Base-by-base conservation (phyloP, 2,888 invertebrate genomes). In the Macrosoma leucophasiata region DNA sequence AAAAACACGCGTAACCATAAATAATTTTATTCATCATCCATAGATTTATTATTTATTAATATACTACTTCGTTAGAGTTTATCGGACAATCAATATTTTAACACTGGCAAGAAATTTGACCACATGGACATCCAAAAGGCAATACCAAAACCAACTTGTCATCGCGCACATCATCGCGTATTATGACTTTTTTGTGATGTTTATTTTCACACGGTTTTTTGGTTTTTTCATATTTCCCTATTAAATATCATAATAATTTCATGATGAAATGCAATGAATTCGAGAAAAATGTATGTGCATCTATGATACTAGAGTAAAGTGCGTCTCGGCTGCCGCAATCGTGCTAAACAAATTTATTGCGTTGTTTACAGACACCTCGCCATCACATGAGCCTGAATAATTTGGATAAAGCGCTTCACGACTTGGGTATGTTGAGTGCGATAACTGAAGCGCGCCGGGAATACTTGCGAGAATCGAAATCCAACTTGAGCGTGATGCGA, bases 391-490 rank as follows among this genome's bases (percentile, higher is more conserved):
- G 79, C 62, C 58, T 87, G 52, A 81, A 84, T 46, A 85, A 86
- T 61, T 73, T 88, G 62, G 87, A 88, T 67, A 79, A 75, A 55
- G 87, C 88, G 23, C 67, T 88, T 45, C 86, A 87, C 58, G 88
- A 88, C 50, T 62, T 88, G 49, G 88, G 87, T 32, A 88, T 88
- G 88, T 59, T 89, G 43, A 87, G 88, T 51, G 79, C 86, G 37
- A 82, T 86, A 51, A 86, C 86, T 12, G 85, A 87, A 54, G 86
- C 87, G 14, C 79, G 87, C 15, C 76, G 82, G 40, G 87, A 88
- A 29, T 88, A 86, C 58, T 65, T 88, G 44, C 76, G 71, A 33
- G 88, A 88, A 55, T 73, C 86, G 8, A 76, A 72, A 46, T 65
- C 75, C 6, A 77, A 74, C 50, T 72, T 77, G 52, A 70, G 77